A percentile compares a stretch with the other conserved stretches of the same genome.
Evolutionary conservation across 2,113 vertebrate genomes (phyloP).

Genomic region (Etheostoma cragini): DNA sequence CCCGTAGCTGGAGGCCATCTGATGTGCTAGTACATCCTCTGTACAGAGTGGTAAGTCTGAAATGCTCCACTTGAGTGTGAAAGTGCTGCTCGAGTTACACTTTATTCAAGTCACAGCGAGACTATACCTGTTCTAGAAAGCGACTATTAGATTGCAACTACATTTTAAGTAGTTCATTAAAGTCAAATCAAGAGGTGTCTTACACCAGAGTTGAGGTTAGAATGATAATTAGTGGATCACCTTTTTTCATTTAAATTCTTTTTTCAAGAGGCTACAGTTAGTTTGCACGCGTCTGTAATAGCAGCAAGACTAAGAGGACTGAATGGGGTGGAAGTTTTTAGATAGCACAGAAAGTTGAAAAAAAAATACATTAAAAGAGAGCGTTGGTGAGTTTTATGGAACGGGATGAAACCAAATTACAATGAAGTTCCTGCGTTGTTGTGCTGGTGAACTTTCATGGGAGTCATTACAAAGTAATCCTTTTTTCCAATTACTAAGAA

Average conservation of each 20-base stretch:
- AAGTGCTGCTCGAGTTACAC: slow-evolving; percentile 33
- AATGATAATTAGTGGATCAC: neutral
- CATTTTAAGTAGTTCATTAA: slow-evolving; percentile 24
- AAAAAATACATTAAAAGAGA: neutral
- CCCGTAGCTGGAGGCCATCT: slow-evolving; percentile 35
- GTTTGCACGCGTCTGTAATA: too few relatives aligned
- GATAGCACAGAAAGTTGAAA: neutral
- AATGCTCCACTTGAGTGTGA: slow-evolving; percentile 9
- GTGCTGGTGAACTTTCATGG: neutral
- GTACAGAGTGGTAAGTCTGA: neutral
- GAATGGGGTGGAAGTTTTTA: neutral
- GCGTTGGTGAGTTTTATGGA: neutral
- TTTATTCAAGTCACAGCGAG: slow-evolving; percentile 21
- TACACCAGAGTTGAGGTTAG: neutral
- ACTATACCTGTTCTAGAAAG: slow-evolving; percentile 2
- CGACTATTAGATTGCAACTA: neutral
- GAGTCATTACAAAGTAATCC: neutral
- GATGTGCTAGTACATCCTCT: slow-evolving; percentile 13
- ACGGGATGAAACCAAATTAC: neutral
- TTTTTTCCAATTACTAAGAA: neutral
- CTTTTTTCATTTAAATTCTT: neutral
- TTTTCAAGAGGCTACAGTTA: neutral
- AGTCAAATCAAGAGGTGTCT: neutral
- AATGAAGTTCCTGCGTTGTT: neutral
- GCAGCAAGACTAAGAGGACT: neutral